Base-by-base conservation (phyloP, 2,888 invertebrate genomes). In the Hartigia nigra region DNA sequence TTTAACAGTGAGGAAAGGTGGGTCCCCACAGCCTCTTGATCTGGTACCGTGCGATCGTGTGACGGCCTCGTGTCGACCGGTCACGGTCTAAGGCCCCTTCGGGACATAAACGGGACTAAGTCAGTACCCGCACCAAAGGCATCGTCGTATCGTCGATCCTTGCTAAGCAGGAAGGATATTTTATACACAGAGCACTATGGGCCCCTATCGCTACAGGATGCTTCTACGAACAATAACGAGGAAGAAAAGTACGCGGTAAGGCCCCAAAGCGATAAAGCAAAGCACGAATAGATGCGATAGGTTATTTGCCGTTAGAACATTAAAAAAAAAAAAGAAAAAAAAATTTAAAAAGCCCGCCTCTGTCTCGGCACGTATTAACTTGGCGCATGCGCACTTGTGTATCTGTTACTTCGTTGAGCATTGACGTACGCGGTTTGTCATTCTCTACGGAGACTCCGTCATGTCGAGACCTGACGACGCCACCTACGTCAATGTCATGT, bases 41-140 rank as follows among this genome's bases (percentile, higher is more conserved):
- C 86, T 80, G 80, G 80, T 80, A 86, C 81, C 84, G 80, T 84
- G 86, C 83, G 83, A 86, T 85, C 86, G 86, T 86, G 82, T 86
- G 86, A 86, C 84, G 82, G 80, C 77, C 80, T 76, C 82, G 85
- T 75, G 86, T 85, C 83, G 84, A 82, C 84, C 77, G 84, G 84
- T 86, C 85, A 86, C 83, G 83, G 82, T 85, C 82, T 80, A 75
- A 84, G 83, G 79, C 80, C 81, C 84, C 79, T 76, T 78, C 79
- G 74, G 76, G 80, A 84, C 79, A 31, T 79, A 80, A 55, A 69
- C 77, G 81, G 79, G 81, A 78, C 77, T 86, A 84, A 82, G 23
- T 82, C 82, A 74, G 76, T 78, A 76, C 83, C 78, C 84, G 81
- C 82, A 86, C 77, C 69, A 75, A 75, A 35, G 34, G 70, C 72